These are phyloP conservation scores for Archilochus colubris DNA, from an alignment of 2,113 vertebrate genomes.

Conservation along the genomic window DNA sequence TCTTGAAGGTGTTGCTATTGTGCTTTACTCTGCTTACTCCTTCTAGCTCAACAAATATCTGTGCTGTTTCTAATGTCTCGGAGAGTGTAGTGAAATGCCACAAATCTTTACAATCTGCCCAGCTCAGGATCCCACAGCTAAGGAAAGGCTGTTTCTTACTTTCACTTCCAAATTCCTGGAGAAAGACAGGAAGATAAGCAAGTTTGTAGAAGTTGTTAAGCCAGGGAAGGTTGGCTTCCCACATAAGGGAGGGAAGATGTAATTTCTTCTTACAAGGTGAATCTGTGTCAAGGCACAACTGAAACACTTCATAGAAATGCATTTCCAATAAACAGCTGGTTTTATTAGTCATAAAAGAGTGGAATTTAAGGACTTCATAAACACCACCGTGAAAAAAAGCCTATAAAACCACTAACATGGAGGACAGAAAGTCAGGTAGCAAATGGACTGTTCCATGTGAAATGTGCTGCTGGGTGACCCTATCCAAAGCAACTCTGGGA, in stretches of 20 bases:
- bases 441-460: background rate
- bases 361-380: background rate
- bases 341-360: background rate
- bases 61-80: background rate
- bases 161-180: background rate
- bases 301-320: background rate
- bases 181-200: background rate
- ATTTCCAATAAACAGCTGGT: background rate
- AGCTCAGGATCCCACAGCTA: background rate
- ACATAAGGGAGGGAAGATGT: background rate
- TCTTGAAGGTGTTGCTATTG: background rate
- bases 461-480: background rate
- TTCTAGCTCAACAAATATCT: background rate
- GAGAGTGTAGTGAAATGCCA: background rate
- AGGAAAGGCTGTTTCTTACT: background rate
- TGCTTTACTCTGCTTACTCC: background rate
- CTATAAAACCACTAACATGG: background rate
- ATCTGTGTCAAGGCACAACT: background rate
- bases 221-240: background rate
- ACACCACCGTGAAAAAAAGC: background rate
- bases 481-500: background rate
- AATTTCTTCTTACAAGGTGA: background rate
- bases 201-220: background rate
- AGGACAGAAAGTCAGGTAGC: background rate
- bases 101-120: background rate